Evolutionary conservation across 2,888 invertebrate species (phyloP).

Genomic region (Lacanobia wlatinum): DNA sequence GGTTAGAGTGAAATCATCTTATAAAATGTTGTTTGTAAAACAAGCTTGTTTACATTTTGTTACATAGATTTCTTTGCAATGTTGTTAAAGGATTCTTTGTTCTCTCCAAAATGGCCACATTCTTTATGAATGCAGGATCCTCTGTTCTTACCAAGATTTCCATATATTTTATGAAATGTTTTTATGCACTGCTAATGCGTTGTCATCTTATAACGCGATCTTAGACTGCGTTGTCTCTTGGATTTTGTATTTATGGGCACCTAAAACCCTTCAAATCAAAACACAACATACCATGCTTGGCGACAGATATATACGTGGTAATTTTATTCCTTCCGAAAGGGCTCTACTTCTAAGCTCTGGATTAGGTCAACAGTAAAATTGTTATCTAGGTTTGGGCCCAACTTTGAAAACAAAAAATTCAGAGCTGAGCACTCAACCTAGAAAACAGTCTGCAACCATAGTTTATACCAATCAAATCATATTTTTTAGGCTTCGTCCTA

Average conservation of each 20-base stretch:
- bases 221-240: no score
- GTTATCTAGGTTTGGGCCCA: no score
- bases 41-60: slow-evolving; percentile 17
- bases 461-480: no score
- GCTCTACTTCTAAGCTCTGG: no score
- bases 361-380: no score
- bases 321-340: not conserved
- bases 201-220: not conserved
- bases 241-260: no score
- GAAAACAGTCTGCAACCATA: no score
- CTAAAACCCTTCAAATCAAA: not conserved
- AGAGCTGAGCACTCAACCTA: no score
- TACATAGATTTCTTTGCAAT: not conserved
- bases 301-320: not conserved
- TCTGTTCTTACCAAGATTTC: not conserved
- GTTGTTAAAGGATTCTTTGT: not conserved
- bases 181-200: not conserved
- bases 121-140: not conserved
- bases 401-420: no score
- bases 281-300: not conserved
- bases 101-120: not conserved
- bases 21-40: slow-evolving; percentile 26
- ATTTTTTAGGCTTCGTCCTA: no score
- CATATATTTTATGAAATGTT: no score
- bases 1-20: slow-evolving; percentile 32